Percentiles rank a stretch among this genome's conserved stretches.
Conservation (phyloP, 2,888 invertebrate genomes). For the Endomychus coccineus region DNA sequence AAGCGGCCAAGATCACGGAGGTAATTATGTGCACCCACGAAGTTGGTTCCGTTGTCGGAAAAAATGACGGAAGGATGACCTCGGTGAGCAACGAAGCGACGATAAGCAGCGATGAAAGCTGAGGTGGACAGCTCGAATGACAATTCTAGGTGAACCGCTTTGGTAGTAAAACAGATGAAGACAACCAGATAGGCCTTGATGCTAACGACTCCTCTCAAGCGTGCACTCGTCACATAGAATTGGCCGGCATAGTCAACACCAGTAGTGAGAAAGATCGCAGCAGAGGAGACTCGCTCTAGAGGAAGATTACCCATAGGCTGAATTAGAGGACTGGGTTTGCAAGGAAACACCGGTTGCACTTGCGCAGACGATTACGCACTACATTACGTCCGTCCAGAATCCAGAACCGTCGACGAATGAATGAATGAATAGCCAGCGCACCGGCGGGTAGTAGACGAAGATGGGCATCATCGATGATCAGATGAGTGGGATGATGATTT, state of each 20-base stretch:
- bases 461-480: slow-evolving; percentile 6
- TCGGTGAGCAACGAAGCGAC: not conserved
- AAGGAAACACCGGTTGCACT: slow-evolving; percentile 4
- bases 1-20: not conserved
- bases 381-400: not conserved
- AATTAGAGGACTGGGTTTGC: not conserved
- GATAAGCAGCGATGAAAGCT: slow-evolving; percentile 6
- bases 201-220: slow-evolving; percentile 2
- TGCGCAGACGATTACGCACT: slow-evolving; percentile 5
- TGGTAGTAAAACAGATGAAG: slow-evolving; percentile 4
- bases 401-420: slow-evolving; percentile 5
- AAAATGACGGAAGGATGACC: slow-evolving; percentile 7
- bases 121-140: slow-evolving; percentile 5
- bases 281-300: not conserved
- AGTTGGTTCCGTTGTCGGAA: slow-evolving; percentile 6
- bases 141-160: slow-evolving; percentile 7
- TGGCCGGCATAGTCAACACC: not conserved
- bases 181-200: slow-evolving; percentile 4
- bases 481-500: slow-evolving; percentile 3
- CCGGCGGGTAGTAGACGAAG: slow-evolving; percentile 1
- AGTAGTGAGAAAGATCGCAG: not conserved
- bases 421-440: slow-evolving; percentile 1
- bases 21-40: slow-evolving; percentile 1
- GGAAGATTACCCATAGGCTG: not conserved
- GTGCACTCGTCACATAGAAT: slow-evolving; percentile 2